Percentiles rank a stretch among this genome's conserved stretches.
These are phyloP conservation scores for Mus musculus DNA, from an alignment of 2,113 vertebrate species.

Conservation along the genomic window DNA sequence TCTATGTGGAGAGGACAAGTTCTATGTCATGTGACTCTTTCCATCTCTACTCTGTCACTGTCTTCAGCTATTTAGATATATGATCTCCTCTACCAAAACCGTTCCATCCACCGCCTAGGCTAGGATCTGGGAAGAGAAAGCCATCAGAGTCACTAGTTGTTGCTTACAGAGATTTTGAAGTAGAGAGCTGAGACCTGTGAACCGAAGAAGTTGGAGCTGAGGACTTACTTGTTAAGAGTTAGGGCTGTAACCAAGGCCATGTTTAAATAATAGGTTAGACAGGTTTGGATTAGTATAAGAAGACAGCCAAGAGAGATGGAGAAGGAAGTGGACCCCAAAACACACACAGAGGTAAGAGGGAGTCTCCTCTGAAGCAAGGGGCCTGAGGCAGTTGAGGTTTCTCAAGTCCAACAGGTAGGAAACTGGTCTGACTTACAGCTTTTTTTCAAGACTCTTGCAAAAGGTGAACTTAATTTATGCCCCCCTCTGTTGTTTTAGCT, in stretches of 20 bases:
- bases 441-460: neutral
- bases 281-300: neutral
- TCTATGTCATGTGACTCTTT: neutral
- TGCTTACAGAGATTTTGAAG: neutral
- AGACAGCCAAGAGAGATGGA: neutral
- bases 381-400: neutral
- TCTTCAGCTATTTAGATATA: neutral
- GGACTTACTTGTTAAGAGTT: neutral
- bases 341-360: neutral
- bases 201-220: neutral
- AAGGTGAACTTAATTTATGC: neutral
- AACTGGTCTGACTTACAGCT: neutral
- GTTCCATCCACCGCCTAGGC: neutral
- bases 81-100: neutral
- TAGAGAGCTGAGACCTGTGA: neutral
- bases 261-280: neutral
- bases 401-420: neutral
- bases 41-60: neutral
- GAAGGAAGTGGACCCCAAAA: neutral
- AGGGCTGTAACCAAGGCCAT: neutral
- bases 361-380: neutral
- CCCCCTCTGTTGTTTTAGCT: neutral
- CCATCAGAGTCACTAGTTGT: neutral
- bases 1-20: neutral
- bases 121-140: neutral